Evolutionary conservation across 2,113 vertebrate species (phyloP).

Genomic region (Hippotragus niger): DNA sequence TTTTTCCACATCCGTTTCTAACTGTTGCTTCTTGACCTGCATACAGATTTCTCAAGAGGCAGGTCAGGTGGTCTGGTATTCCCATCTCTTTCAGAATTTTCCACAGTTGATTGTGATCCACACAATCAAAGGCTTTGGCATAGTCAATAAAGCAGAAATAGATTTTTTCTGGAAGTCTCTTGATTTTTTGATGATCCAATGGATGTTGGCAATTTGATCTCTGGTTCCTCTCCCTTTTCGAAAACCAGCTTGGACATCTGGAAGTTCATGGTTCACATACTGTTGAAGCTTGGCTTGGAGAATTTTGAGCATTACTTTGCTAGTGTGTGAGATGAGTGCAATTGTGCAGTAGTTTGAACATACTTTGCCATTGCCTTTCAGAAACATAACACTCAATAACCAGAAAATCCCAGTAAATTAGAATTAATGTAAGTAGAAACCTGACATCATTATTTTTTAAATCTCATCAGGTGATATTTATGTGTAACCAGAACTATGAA

Average conservation of each 20-base stretch:
- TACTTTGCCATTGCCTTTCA: background rate
- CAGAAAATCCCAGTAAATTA: background rate
- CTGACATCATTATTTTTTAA: background rate
- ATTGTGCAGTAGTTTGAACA: background rate
- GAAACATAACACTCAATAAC: background rate
- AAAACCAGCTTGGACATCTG: background rate
- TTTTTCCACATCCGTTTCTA: background rate
- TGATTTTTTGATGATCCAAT: accelerated
- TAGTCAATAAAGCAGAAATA: background rate
- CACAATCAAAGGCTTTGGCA: background rate
- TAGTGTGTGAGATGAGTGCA: background rate
- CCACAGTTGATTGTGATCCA: background rate
- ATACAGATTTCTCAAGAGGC: too few species aligned
- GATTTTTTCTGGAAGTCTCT: background rate
- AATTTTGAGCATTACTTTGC: background rate
- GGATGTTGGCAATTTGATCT: background rate
- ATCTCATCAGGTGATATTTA: background rate
- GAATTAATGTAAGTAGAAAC: background rate
- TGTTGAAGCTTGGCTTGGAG: background rate
- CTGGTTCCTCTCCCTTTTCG: background rate
- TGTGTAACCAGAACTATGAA: background rate
- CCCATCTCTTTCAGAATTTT: background rate
- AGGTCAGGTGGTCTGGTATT: background rate
- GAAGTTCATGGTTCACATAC: background rate
- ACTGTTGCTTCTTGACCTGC: too few species aligned